Conservation (phyloP, 2,888 invertebrate genomes). For the Carcina quercana region DNA sequence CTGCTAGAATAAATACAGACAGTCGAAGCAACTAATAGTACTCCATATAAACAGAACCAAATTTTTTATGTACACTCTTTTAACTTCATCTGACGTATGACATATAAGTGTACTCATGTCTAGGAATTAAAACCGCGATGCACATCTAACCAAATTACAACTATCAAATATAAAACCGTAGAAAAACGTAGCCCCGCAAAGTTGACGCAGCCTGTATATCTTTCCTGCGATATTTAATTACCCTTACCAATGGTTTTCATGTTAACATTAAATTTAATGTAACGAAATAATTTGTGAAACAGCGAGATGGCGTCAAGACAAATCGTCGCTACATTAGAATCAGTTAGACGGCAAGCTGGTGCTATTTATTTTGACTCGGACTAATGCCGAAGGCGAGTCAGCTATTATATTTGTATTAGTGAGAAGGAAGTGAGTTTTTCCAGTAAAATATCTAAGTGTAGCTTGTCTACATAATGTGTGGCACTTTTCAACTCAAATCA, state of each 20-base stretch:
- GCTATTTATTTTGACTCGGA: slow-evolving; percentile 27
- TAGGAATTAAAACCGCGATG: no score
- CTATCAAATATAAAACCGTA: no score
- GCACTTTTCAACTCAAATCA: no score
- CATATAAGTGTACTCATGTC: no score
- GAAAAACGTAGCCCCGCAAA: no score
- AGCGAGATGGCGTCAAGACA: slow-evolving; percentile 22
- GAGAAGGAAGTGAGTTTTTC: slow-evolving; percentile 16
- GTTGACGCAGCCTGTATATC: slow-evolving; percentile 6
- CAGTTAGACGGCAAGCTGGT: slow-evolving; percentile 33
- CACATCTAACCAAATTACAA: no score
- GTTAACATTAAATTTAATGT: slow-evolving; percentile 43
- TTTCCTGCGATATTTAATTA: slow-evolving; percentile 25
- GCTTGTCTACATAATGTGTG: no score
- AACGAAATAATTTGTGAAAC: slow-evolving; percentile 38
- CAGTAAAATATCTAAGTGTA: slow-evolving; percentile 3
- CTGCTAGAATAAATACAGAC: no score
- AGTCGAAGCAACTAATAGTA: no score
- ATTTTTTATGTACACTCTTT: no score
- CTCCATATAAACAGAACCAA: no score
- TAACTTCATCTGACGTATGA: no score
- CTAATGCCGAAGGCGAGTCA: slow-evolving; percentile 29
- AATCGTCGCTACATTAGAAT: slow-evolving; percentile 40
- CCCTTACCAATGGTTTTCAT: slow-evolving; percentile 24
- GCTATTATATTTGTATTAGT: slow-evolving; percentile 42